These are phyloP conservation scores for Lates calcarifer DNA, from an alignment of 2,113 vertebrate genomes.

Conservation along the genomic window DNA sequence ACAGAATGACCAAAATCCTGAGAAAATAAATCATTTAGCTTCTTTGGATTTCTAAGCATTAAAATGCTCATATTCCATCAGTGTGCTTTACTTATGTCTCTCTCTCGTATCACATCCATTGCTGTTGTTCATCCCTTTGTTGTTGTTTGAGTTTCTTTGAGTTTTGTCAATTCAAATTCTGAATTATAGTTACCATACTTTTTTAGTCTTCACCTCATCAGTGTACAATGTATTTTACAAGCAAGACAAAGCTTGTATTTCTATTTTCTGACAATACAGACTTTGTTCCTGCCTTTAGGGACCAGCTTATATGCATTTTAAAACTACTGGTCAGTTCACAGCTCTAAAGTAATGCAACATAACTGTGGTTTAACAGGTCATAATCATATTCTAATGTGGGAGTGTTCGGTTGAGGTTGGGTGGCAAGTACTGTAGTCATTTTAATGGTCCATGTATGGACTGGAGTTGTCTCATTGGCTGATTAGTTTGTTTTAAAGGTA, in stretches of 20 bases:
- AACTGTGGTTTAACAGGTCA: slow-evolving; percentile 31
- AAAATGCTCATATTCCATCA: background rate
- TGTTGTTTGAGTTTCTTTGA: background rate
- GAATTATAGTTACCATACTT: background rate
- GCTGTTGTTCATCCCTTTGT: background rate
- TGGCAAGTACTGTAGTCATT: background rate
- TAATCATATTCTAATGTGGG: slow-evolving; percentile 15
- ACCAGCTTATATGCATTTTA: background rate
- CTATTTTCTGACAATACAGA: background rate
- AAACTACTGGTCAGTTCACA: background rate
- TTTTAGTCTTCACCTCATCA: background rate
- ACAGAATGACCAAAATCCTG: too few species aligned
- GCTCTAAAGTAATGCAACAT: slow-evolving; percentile 20
- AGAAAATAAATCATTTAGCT: background rate
- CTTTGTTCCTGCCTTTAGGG: background rate
- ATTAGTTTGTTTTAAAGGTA: background rate
- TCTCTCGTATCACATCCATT: background rate
- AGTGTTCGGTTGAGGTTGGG: background rate
- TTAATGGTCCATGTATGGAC: background rate
- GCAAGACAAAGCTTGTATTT: background rate
- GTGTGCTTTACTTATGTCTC: background rate
- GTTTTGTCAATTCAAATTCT: background rate
- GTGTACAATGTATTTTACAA: background rate
- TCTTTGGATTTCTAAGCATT: background rate
- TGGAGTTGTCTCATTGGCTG: background rate